Conservation (phyloP, 1,140 invertebrate genomes). For the Amyelois transitella region DNA sequence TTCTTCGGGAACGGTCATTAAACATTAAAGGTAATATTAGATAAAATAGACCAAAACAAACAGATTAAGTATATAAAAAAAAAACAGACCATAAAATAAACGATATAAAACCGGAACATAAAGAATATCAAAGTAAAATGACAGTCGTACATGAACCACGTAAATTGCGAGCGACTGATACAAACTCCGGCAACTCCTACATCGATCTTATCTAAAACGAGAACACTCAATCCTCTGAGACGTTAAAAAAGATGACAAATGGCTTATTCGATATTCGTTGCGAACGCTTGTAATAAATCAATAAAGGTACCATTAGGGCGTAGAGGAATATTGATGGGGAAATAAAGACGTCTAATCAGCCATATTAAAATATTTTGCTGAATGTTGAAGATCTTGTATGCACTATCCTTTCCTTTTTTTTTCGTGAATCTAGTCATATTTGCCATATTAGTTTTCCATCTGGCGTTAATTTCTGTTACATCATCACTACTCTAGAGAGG, state of each 20-base stretch:
- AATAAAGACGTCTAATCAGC: slow-evolving; percentile 8
- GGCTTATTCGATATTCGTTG: slow-evolving; percentile 15
- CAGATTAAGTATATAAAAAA: no score
- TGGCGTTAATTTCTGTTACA: no score
- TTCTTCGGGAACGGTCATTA: no score
- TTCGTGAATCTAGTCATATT: no score
- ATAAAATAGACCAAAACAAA: no score
- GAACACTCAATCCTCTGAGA: slow-evolving; percentile 5
- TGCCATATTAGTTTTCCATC: no score
- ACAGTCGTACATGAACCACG: neutral
- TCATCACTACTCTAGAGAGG: no score
- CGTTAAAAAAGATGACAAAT: slow-evolving; percentile 21
- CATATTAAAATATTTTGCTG: slow-evolving; percentile 6
- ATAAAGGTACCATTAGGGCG: slow-evolving; percentile 14
- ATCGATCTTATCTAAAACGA: slow-evolving; percentile 5
- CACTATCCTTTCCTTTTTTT: no score
- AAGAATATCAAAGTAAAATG: no score
- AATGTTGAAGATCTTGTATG: neutral
- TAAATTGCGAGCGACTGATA: neutral
- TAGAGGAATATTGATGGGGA: slow-evolving; percentile 6
- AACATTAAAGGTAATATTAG: no score
- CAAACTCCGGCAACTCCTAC: neutral
- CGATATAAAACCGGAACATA: no score
- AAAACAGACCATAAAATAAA: no score
- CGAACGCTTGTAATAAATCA: slow-evolving; percentile 19